These are phyloP conservation scores for Tinamus guttatus DNA, from an alignment of 2,113 vertebrate species.

Conservation along the genomic window DNA sequence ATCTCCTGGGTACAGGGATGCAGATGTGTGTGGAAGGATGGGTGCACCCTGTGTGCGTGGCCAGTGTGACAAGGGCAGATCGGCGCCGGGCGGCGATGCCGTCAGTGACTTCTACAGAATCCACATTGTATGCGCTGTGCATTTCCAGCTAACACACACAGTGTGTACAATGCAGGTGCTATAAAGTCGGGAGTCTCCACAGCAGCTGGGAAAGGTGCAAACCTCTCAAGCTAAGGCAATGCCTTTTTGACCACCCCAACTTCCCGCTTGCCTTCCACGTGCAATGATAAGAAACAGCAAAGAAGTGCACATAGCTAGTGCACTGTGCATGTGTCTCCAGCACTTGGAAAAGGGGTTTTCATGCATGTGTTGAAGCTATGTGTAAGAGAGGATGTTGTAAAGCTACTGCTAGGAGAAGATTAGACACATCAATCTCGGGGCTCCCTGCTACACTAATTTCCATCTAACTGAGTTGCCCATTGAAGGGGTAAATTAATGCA, in stretches of 20 bases:
- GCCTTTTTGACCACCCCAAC: background rate
- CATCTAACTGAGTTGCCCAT: background rate
- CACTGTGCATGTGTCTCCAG: rapidly evolving
- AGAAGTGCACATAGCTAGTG: too few relatives aligned
- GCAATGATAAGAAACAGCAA: background rate
- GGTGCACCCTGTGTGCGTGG: rapidly evolving
- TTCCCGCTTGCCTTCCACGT: background rate
- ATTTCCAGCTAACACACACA: conserved; percentile 84
- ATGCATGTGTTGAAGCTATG: background rate
- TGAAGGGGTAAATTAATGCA: background rate
- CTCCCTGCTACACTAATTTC: background rate
- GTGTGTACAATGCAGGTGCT: conserved; percentile 97
- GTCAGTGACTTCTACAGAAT: conserved; percentile 80
- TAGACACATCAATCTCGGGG: background rate
- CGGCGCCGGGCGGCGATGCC: background rate
- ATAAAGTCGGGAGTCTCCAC: conserved; percentile 72
- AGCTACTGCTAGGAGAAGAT: background rate
- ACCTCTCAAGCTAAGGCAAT: background rate
- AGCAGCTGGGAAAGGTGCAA: background rate
- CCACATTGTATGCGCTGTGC: conserved; percentile 99
- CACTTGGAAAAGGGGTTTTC: background rate
- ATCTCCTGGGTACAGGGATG: background rate
- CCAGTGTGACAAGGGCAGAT: background rate
- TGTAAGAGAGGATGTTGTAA: background rate
- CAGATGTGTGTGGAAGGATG: rapidly evolving